phyloP scores from a whole-genome alignment of 64 coral and sea anemone species.

The Dendrophyllia cribrosa region DNA sequence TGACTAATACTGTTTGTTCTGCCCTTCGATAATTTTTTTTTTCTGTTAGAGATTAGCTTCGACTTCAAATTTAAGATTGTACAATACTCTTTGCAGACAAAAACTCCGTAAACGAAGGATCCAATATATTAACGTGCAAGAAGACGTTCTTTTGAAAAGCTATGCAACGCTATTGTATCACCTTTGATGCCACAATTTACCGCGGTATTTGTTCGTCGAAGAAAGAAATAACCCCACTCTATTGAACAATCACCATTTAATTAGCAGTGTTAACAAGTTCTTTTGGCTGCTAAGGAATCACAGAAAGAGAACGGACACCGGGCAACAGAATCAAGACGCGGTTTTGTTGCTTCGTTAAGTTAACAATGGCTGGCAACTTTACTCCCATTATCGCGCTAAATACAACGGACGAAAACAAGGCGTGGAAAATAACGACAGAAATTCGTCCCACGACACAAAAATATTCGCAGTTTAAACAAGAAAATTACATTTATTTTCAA shows the following conservation, averaged over 20 bases:
- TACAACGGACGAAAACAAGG: slow-evolving; percentile 31
- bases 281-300: background rate
- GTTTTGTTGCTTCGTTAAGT: slow-evolving; percentile 12
- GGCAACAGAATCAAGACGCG: background rate
- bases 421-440: background rate
- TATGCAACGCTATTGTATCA: slow-evolving; percentile 8
- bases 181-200: background rate
- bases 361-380: background rate
- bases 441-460: background rate
- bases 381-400: slow-evolving; percentile 1
- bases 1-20: too few species aligned
- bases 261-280: slow-evolving; percentile 22
- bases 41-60: too few species aligned
- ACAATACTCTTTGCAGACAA: too few species aligned
- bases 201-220: slow-evolving; percentile 2
- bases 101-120: background rate
- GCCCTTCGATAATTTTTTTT: too few species aligned
- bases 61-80: too few species aligned
- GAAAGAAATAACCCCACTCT: slow-evolving; percentile 42
- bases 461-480: background rate
- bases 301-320: background rate
- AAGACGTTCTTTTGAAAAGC: background rate
- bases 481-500: background rate
- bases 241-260: slow-evolving; percentile 46
- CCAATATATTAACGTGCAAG: background rate